A percentile compares a stretch with the other conserved stretches of the same genome.
Evolutionary conservation across 2,888 invertebrate species (phyloP).

Genomic region (Agrotis exclamationis): DNA sequence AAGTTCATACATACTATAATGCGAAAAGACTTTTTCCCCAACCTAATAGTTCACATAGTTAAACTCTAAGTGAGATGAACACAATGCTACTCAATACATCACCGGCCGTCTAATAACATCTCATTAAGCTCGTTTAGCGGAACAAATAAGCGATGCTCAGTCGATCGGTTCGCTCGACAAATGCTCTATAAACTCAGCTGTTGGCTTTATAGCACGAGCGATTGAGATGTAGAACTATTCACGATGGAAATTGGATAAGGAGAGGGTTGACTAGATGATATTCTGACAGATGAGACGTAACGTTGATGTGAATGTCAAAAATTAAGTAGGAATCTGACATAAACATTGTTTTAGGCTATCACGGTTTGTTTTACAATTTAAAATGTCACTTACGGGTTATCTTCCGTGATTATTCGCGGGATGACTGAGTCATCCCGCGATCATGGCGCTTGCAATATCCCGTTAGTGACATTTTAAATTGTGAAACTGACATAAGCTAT

Average conservation of each 20-base stretch:
- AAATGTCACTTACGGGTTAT: too few species aligned
- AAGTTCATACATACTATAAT: too few species aligned
- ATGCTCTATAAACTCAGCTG: conserved; percentile 49
- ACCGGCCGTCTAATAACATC: conserved; percentile 38
- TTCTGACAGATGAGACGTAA: not conserved
- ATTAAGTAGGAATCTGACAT: not conserved
- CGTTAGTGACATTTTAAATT: too few species aligned
- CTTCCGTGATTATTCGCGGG: too few species aligned
- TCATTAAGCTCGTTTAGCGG: conserved; percentile 48
- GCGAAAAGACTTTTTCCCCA: too few species aligned
- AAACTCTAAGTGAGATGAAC: conserved; percentile 3
- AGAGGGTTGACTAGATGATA: not conserved
- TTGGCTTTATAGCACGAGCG: conserved; percentile 28
- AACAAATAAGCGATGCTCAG: conserved; percentile 49
- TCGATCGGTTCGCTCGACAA: conserved; percentile 39
- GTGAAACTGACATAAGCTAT: not conserved
- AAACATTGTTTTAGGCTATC: too few species aligned
- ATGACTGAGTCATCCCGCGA: too few species aligned
- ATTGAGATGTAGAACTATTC: conserved; percentile 33
- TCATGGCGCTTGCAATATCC: too few species aligned
- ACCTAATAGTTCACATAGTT: not conserved
- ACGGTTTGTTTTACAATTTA: too few species aligned
- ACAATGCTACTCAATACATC: conserved; percentile 39
- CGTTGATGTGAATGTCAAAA: not conserved
- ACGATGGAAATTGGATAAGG: not conserved